Evolutionary conservation across 2,113 vertebrate species (phyloP), one percentile per base, ranked within the genome.

Genomic region (Forbesichthys papilliferus): DNA sequence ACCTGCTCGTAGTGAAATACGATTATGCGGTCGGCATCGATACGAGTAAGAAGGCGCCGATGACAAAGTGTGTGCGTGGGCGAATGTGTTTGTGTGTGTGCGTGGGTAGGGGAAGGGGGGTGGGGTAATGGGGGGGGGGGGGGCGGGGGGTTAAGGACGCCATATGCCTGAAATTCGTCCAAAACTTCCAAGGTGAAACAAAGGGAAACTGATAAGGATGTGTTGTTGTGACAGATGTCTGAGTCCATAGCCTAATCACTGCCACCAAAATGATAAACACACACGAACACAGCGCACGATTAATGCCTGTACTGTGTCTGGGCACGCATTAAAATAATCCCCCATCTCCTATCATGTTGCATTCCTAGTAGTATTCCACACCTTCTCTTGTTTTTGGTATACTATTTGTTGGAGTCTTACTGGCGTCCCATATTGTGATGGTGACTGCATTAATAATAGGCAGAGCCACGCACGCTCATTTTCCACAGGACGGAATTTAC

Each of bases 171-270:
- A 86, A 81, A 84, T 55, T 13, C 71, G 77, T 78, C 76, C 73
- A 68, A 78, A 88, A 85, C 84, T 83, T 86, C 80, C 88, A 88
- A 87, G 82, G 84, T 86, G 90, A 87, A 84, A 92, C 80, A 87
- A 89, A 88, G 82, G 71, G 77, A 85, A 81, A 68, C 75, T 74
- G 84, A 88, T 88, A 88, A 86, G 74, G 61, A 85, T 70, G 74
- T 80, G 79, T 76, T 86, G 84, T 77, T 84, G 81, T 89, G 84
- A 78, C 86, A 88, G 78, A 85, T 86, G 82, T 86, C 70, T 84
- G 58, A 68, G 54, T 69, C 14, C 57, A 74, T 5, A 1, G 11
- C 65, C 64, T 53, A 55, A 54, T 13, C 16, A 47, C 46, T 71
- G 36, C 71, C 57, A 51, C 12, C 64, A 68, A 58, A 74, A 60